Percentiles rank a stretch among this genome's conserved stretches.
Evolutionary conservation across 2,888 invertebrate genomes (phyloP).

Genomic region (Drosophila sordidula): DNA sequence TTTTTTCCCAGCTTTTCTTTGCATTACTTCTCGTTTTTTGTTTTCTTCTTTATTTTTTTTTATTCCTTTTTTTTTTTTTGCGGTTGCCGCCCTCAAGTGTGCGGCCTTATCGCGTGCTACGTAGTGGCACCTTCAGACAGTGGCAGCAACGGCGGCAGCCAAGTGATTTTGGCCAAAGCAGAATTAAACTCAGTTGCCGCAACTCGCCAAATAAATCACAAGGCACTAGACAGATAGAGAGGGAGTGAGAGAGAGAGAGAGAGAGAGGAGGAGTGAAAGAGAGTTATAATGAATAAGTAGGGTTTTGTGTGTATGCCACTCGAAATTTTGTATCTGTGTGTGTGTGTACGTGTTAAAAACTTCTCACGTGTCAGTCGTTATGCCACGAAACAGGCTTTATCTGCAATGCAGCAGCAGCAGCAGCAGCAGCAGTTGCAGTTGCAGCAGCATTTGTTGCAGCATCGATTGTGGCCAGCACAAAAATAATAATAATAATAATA

Average conservation of each 20-base stretch:
- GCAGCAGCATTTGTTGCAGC: slow-evolving; percentile 7
- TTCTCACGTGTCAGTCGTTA: slow-evolving; percentile 75
- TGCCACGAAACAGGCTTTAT: slow-evolving; percentile 46
- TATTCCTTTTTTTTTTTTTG: slow-evolving; percentile 27
- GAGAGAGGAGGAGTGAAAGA: slow-evolving; percentile 1
- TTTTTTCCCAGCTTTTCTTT: slow-evolving; percentile 10
- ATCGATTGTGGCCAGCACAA: slow-evolving; percentile 12
- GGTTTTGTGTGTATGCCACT: slow-evolving; percentile 11
- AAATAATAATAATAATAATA: neutral
- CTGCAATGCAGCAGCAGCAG: slow-evolving; percentile 74
- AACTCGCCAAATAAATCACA: slow-evolving; percentile 72
- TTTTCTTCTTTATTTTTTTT: neutral
- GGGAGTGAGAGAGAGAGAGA: neutral
- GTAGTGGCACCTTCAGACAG: slow-evolving; percentile 68
- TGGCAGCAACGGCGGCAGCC: slow-evolving; percentile 39
- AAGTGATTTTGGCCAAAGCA: slow-evolving; percentile 61
- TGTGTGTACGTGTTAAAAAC: slow-evolving; percentile 67
- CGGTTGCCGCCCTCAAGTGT: slow-evolving; percentile 63
- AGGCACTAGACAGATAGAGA: slow-evolving; percentile 14
- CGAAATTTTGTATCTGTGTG: slow-evolving; percentile 28
- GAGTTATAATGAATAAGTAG: slow-evolving; percentile 45
- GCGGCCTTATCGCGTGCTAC: slow-evolving; percentile 77
- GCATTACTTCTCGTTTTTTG: slow-evolving; percentile 21
- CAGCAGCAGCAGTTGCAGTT: slow-evolving; percentile 48
- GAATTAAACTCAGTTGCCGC: slow-evolving; percentile 54